Conservation (phyloP, 2,113 vertebrate species). For the Progne subis region DNA sequence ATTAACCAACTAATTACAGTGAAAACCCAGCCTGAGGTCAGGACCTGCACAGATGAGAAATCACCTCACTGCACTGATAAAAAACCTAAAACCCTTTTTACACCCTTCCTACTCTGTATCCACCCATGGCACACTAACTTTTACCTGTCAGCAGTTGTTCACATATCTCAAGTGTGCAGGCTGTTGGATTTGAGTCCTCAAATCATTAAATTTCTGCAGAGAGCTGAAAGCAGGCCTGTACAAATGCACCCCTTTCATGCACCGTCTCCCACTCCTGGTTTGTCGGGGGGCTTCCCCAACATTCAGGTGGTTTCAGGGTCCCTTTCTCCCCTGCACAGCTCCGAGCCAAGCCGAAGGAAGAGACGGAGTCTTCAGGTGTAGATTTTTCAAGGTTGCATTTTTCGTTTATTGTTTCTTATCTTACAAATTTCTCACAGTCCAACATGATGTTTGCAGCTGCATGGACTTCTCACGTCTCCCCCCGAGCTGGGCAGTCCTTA, state of each 20-base stretch:
- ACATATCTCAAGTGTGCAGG: neutral
- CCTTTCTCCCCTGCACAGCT: no score
- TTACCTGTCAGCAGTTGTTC: neutral
- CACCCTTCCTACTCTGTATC: neutral
- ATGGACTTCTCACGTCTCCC: no score
- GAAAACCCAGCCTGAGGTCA: neutral
- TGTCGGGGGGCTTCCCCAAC: no score
- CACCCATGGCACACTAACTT: neutral
- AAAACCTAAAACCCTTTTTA: neutral
- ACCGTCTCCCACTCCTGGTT: neutral
- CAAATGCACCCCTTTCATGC: neutral
- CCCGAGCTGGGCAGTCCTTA: no score
- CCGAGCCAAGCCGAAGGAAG: no score
- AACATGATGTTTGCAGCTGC: no score
- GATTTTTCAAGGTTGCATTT: no score
- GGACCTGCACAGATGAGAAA: neutral
- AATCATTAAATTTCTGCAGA: neutral
- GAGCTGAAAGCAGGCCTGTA: neutral
- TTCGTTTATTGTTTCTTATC: no score
- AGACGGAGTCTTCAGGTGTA: no score
- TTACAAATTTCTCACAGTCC: no score
- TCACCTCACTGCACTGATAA: neutral
- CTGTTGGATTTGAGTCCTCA: neutral
- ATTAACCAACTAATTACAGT: neutral
- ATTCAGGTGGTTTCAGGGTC: no score